Evolutionary conservation across 2,797 vertebrate genomes (phyloP).

Genomic region (Periparus ater): DNA sequence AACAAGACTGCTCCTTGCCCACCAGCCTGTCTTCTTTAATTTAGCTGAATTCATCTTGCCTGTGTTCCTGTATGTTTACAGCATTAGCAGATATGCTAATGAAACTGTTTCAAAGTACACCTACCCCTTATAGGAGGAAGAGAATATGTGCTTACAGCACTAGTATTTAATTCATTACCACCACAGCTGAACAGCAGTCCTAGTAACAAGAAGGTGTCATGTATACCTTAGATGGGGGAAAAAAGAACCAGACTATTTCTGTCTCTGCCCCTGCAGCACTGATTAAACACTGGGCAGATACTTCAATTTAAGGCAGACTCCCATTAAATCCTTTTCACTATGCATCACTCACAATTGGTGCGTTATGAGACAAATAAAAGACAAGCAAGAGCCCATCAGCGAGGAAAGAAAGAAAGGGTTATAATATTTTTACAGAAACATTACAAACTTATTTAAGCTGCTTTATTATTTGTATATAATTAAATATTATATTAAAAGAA

Average conservation of each 20-base stretch:
- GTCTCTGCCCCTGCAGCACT: neutral
- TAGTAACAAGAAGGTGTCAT: neutral
- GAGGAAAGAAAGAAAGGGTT: neutral
- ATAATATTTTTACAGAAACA: neutral
- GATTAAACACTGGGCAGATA: neutral
- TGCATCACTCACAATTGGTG: neutral
- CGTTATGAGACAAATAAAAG: neutral
- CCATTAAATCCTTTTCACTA: neutral
- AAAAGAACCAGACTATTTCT: neutral
- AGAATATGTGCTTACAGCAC: neutral
- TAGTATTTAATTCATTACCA: neutral
- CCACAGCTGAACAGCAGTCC: neutral
- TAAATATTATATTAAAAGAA: slow-evolving; percentile 51
- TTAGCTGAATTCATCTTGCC: neutral
- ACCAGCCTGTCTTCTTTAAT: neutral
- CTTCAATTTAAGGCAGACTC: neutral
- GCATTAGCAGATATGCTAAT: neutral
- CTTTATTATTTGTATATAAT: slow-evolving; percentile 37
- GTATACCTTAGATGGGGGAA: neutral
- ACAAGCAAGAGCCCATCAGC: neutral
- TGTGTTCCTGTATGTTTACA: neutral
- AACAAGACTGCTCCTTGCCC: neutral
- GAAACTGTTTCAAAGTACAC: neutral
- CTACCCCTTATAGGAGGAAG: neutral
- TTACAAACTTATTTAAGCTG: neutral